These are phyloP conservation scores for Euproctis similis DNA, from an alignment of 2,888 invertebrate species.

Conservation along the genomic window DNA sequence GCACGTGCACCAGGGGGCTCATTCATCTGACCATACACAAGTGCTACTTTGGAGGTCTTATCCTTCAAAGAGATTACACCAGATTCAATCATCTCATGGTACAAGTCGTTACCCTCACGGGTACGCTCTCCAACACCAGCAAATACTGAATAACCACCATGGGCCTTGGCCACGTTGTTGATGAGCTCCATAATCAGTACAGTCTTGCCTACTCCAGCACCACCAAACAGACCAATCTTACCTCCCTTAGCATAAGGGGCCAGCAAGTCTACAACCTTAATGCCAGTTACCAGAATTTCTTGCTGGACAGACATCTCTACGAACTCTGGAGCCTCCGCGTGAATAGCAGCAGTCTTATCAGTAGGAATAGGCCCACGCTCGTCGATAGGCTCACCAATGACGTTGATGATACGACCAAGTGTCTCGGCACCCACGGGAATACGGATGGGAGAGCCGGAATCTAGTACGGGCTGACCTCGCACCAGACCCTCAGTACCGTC, in stretches of 20 bases:
- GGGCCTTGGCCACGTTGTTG: conserved; percentile 96
- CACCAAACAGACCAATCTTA: conserved; percentile 94
- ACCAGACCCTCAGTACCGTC: conserved; percentile 93
- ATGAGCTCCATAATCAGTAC: conserved; percentile 97
- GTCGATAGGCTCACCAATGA: conserved; percentile 90
- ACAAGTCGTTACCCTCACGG: conserved; percentile 95
- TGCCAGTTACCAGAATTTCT: conserved; percentile 93
- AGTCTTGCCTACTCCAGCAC: conserved; percentile 96
- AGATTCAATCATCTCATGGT: conserved; percentile 96
- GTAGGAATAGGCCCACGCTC: conserved; percentile 91
- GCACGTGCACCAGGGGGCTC: conserved; percentile 96
- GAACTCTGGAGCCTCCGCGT: conserved; percentile 92
- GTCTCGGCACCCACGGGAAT: conserved; percentile 94
- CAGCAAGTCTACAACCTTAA: conserved; percentile 93
- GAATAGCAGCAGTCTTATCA: conserved; percentile 86
- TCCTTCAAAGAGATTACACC: conserved; percentile 93
- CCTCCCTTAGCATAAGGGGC: conserved; percentile 96
- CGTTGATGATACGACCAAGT: conserved; percentile 93
- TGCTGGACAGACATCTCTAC: conserved; percentile 93
- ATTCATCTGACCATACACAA: conserved; percentile 97
- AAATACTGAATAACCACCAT: conserved; percentile 96
- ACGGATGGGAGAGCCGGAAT: conserved; percentile 90
- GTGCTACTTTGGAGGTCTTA: conserved; percentile 91
- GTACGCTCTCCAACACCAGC: conserved; percentile 96
- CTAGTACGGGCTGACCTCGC: conserved; percentile 86